These are phyloP conservation scores for Tauraco hartlaubi DNA, from an alignment of 2,797 vertebrate species.

Conservation along the genomic window DNA sequence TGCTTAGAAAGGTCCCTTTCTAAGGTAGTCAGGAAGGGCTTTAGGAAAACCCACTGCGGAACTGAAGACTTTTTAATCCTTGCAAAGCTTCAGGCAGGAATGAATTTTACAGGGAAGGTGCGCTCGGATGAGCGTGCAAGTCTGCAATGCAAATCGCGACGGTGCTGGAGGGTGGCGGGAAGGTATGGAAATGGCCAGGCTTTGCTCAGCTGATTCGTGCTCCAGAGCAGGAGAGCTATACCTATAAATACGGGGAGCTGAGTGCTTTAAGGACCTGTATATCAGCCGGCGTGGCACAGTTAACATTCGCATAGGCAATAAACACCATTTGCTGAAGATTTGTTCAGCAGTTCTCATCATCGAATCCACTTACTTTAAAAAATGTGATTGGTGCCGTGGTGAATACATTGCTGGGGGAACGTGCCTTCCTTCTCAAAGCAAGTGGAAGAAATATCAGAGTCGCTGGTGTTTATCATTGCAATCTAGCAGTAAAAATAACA, in stretches of 20 bases:
- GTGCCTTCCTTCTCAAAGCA: constrained; percentile 23
- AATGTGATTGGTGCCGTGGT: constrained; percentile 40
- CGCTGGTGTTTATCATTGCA: constrained; percentile 8
- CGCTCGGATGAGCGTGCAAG: accelerated
- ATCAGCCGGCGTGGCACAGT: background rate
- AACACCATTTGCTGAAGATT: constrained; percentile 60
- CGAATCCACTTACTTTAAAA: constrained; percentile 64
- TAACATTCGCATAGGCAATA: constrained; percentile 38
- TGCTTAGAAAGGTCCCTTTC: background rate
- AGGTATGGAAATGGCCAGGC: constrained; percentile 22
- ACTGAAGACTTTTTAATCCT: background rate
- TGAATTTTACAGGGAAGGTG: background rate
- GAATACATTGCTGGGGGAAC: constrained; percentile 19
- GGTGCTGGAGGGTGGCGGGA: constrained; percentile 49
- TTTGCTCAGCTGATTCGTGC: constrained; percentile 1
- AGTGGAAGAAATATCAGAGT: constrained; percentile 12
- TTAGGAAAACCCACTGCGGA: background rate
- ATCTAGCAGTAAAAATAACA: constrained; percentile 41
- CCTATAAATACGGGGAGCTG: constrained; percentile 44
- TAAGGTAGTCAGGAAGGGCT: background rate
- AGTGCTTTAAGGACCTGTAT: constrained; percentile 40
- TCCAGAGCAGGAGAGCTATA: background rate
- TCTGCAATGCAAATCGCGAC: background rate
- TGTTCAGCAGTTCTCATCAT: constrained; percentile 60
- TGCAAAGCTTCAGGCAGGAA: background rate